Conservation (phyloP, 1,140 invertebrate genomes). For the Gryon sp. region DNA sequence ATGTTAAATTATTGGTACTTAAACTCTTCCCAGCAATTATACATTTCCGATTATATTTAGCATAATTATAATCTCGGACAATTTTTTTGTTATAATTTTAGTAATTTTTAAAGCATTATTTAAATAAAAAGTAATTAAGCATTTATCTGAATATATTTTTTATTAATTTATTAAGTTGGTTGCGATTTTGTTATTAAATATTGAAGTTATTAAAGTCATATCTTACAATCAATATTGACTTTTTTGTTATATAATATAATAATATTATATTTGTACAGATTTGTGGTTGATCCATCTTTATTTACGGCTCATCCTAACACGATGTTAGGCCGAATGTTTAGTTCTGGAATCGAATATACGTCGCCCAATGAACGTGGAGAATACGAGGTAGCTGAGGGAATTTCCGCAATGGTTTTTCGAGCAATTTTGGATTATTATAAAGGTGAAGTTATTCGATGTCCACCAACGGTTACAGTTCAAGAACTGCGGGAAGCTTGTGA, state of each 20-base stretch:
- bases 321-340: slow-evolving; percentile 97
- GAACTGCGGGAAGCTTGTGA: slow-evolving; percentile 99
- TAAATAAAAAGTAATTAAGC: too few relatives aligned
- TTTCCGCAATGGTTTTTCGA: slow-evolving; percentile 96
- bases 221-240: not conserved
- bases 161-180: too few relatives aligned
- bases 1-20: not conserved
- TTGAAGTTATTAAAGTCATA: not conserved
- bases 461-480: slow-evolving; percentile 90
- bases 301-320: slow-evolving; percentile 92
- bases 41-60: too few relatives aligned
- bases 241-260: not conserved
- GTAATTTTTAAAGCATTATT: too few relatives aligned
- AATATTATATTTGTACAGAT: slow-evolving; percentile 71
- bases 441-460: slow-evolving; percentile 92
- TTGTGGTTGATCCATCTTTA: slow-evolving; percentile 93
- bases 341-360: slow-evolving; percentile 94
- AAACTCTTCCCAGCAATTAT: too few relatives aligned
- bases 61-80: too few relatives aligned
- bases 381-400: slow-evolving; percentile 98
- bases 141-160: too few relatives aligned
- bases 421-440: slow-evolving; percentile 98
- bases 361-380: slow-evolving; percentile 97
- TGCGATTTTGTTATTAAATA: too few relatives aligned
- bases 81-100: too few relatives aligned